These are phyloP conservation scores for Luehdorfia chinensis DNA, from an alignment of 1,140 invertebrate species.

Conservation along the genomic window DNA sequence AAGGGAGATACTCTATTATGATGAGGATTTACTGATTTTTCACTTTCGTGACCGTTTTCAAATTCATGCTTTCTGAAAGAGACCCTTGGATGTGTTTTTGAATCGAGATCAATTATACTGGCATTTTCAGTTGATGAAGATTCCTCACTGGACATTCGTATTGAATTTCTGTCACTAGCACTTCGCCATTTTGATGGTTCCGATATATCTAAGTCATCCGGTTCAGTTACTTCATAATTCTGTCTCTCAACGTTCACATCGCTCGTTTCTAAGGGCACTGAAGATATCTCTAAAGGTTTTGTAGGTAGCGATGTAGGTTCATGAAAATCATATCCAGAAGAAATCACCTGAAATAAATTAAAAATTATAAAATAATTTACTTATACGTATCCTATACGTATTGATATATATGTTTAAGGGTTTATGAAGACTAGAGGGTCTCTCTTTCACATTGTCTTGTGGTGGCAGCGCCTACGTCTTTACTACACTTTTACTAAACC, in stretches of 20 bases:
- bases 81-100: conserved; percentile 41
- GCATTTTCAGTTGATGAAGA: conserved; percentile 55
- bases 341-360: conserved; percentile 59
- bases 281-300: conserved; percentile 65
- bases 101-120: conserved; percentile 75
- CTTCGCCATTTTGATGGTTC: conserved; percentile 78
- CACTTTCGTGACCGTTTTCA: conserved; percentile 38
- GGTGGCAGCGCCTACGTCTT: no score
- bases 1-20: conserved; percentile 46
- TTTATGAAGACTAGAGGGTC: no score
- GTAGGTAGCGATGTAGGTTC: conserved; percentile 43
- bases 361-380: conserved; percentile 13
- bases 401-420: no score
- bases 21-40: conserved; percentile 37
- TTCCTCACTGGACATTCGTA: conserved; percentile 79
- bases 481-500: no score
- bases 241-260: conserved; percentile 44
- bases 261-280: conserved; percentile 48
- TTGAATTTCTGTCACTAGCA: conserved; percentile 78
- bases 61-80: conserved; percentile 39
- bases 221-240: conserved; percentile 72
- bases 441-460: no score
- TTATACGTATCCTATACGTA: no score
- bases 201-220: conserved; percentile 68
- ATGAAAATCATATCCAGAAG: conserved; percentile 58